Evolutionary conservation across 2,888 invertebrate genomes (phyloP).

Genomic region (Ditula angustiorana): DNA sequence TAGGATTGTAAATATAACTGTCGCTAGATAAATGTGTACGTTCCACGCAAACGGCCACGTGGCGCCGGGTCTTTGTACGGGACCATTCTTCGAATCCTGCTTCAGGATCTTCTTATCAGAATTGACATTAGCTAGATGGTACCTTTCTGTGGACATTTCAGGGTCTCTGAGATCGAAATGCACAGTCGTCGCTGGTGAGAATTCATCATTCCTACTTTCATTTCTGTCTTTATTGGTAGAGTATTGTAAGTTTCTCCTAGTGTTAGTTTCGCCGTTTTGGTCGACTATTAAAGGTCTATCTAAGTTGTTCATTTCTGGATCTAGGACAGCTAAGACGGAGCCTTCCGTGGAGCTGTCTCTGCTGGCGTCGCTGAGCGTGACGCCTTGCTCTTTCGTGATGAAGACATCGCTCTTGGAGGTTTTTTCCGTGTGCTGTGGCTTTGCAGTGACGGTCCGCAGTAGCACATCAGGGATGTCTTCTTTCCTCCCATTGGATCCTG

Average conservation of each 20-base stretch:
- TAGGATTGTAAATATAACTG: conserved; percentile 93
- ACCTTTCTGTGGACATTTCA: conserved; percentile 82
- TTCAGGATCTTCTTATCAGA: conserved; percentile 78
- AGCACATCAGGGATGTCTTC: conserved; percentile 93
- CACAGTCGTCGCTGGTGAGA: conserved; percentile 75
- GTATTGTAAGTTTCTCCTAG: conserved; percentile 80
- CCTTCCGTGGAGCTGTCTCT: conserved; percentile 80
- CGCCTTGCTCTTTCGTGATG: conserved; percentile 75
- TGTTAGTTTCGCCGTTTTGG: conserved; percentile 82
- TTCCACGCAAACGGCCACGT: conserved; percentile 96
- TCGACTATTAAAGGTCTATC: conserved; percentile 80
- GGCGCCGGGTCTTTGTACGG: conserved; percentile 80
- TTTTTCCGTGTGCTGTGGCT: conserved; percentile 77
- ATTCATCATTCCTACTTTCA: conserved; percentile 72
- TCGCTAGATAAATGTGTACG: conserved; percentile 95
- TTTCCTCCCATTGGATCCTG: conserved; percentile 93
- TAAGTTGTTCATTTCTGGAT: conserved; percentile 82
- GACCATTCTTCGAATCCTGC: conserved; percentile 73
- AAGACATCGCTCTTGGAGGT: conserved; percentile 76
- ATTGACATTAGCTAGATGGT: conserved; percentile 86
- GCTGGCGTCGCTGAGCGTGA: conserved; percentile 75
- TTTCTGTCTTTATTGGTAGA: conserved; percentile 73
- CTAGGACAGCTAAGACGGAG: conserved; percentile 76
- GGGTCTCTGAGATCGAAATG: conserved; percentile 79
- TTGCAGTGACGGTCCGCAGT: conserved; percentile 88